Evolutionary conservation across 2,113 vertebrate genomes (phyloP), one percentile per base, ranked within the genome.

Genomic region (Neotragus pygmaeus): DNA sequence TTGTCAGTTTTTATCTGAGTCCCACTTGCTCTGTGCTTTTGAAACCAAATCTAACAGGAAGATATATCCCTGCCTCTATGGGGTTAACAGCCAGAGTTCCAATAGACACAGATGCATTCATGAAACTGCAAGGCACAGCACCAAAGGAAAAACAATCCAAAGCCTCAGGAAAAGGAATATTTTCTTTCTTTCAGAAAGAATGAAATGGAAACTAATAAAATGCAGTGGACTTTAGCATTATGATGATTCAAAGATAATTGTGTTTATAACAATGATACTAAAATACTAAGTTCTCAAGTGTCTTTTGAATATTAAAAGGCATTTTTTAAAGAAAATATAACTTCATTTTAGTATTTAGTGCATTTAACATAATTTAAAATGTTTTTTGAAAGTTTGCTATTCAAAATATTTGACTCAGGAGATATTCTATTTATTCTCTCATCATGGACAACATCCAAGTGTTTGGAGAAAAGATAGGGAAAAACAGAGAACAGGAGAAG

Each of bases 401-500:
- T 33, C 53, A 77, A 91, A 91, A 94, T 88, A 89, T 66, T 89
- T 86, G 7, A 89, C 25, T 36, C 51, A 73, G 4, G 47, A 81
- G 14, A 25, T 19, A 21, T 49, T 25, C 7, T 45, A 19, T n/a
- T 91, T 43, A 49, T 87, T 90, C 36, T 81, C 2, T 85, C 30
- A 64, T 19, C 25, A 30, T 14, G 7, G 16, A n/a, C 4, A 60
- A 81, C 6, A 51, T 33, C 9, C 81, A 58, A 43, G 12, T 10
- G 30, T 90, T 94, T 45, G 3, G 30, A 9, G 39, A 70, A 92
- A 75, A 27, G 30, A 23, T 57, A 55, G 49, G 8, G 2, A 27
- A 43, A 49, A 60, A 73, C 14, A 6, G 2, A 60, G 43, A 80
- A 78, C 7, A 78, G 28, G 2, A 88, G 45, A 86, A 16, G 3